phyloP scores from a whole-genome alignment of 2,797 vertebrate genomes.

The Xerus rutilus region DNA sequence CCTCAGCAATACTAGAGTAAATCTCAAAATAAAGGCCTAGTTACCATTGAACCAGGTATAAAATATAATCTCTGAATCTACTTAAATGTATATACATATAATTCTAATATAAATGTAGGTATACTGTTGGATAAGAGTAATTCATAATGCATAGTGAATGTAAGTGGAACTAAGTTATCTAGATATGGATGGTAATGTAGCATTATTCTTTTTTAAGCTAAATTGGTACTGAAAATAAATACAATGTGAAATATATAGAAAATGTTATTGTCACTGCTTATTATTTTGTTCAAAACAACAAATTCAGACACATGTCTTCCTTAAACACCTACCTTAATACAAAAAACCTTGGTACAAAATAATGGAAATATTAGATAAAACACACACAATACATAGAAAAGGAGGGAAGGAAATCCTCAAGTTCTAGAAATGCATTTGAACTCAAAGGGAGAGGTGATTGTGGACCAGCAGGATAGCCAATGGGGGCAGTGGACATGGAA shows the following conservation, averaged over 20 bases:
- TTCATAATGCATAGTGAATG: neutral
- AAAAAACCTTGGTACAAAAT: neutral
- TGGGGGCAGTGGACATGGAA: neutral
- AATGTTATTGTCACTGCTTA: neutral
- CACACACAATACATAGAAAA: rapidly evolving
- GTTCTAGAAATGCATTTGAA: neutral
- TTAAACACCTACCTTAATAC: neutral
- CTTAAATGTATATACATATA: neutral
- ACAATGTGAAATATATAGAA: neutral
- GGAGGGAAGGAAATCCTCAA: neutral
- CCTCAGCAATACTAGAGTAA: neutral
- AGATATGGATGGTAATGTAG: neutral
- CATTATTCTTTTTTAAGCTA: neutral
- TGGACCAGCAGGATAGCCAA: neutral
- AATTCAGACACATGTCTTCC: slow-evolving; percentile 28
- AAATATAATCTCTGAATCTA: neutral
- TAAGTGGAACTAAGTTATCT: neutral
- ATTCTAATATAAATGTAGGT: neutral
- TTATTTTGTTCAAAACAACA: slow-evolving; percentile 40
- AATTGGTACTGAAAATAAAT: neutral
- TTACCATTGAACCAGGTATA: neutral
- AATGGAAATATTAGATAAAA: slow-evolving; percentile 5
- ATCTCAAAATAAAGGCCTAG: neutral
- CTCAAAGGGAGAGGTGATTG: neutral
- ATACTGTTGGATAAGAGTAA: neutral